Percentiles rank a stretch among this genome's conserved stretches.
These are phyloP conservation scores for Phodopus roborovskii DNA, from an alignment of 2,113 vertebrate species.

Conservation along the genomic window DNA sequence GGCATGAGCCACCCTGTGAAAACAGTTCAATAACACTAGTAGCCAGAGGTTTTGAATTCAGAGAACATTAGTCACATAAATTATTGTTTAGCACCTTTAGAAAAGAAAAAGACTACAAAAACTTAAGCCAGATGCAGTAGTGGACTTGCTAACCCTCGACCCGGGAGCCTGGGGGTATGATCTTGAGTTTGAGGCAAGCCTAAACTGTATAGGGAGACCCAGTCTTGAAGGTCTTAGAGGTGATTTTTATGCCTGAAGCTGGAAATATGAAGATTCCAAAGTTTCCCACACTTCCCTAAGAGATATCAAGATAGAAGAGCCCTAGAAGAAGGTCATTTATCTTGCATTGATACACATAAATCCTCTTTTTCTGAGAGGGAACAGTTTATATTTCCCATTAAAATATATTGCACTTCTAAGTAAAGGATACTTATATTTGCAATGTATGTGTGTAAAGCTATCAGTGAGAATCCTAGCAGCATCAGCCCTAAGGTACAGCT, in stretches of 20 bases:
- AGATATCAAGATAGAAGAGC: neutral
- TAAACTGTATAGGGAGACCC: neutral
- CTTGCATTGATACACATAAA: neutral
- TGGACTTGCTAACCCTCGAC: too few species aligned
- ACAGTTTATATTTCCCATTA: neutral
- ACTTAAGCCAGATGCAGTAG: too few species aligned
- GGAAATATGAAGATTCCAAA: neutral
- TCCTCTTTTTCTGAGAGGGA: neutral
- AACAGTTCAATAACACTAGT: neutral
- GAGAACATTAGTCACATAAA: neutral
- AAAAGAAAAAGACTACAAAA: conserved; percentile 10
- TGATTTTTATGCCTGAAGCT: conserved; percentile 3
- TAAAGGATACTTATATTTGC: neutral
- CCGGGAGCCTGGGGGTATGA: neutral
- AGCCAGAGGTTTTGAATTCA: neutral
- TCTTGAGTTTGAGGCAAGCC: neutral
- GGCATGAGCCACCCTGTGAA: neutral
- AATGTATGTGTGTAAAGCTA: neutral
- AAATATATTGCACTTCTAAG: neutral
- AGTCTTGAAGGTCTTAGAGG: neutral
- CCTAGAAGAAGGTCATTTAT: neutral
- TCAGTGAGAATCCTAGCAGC: neutral
- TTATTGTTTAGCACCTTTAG: conserved; percentile 22
- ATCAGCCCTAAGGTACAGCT: neutral
- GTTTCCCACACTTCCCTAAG: neutral